Percentiles rank a stretch among this genome's conserved stretches.
Evolutionary conservation across 2,888 invertebrate genomes (phyloP).

Genomic region (Orthonevra nobilis): DNA sequence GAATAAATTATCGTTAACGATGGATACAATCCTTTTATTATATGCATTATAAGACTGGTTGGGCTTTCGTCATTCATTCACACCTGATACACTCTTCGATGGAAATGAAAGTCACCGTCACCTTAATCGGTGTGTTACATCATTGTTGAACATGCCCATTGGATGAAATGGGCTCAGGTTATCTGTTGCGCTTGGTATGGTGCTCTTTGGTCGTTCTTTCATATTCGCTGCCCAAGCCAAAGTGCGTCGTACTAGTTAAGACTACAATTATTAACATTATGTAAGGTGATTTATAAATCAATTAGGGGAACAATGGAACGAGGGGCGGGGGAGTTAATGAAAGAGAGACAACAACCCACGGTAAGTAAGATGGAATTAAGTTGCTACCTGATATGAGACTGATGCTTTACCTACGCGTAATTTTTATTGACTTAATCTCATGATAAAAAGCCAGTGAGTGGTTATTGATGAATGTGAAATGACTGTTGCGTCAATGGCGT

Average conservation of each 20-base stretch:
- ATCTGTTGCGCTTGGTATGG: neutral
- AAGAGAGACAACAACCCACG: neutral
- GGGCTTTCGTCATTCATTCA: neutral
- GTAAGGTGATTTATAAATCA: constrained; percentile 16
- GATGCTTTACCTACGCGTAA: neutral
- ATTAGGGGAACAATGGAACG: constrained; percentile 7
- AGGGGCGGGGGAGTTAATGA: neutral
- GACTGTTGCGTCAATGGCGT: neutral
- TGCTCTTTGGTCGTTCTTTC: neutral
- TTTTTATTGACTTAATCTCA: neutral
- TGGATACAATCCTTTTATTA: neutral
- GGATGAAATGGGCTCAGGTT: neutral
- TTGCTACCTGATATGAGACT: neutral
- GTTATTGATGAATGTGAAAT: neutral
- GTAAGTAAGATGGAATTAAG: neutral
- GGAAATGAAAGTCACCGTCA: constrained; percentile 17
- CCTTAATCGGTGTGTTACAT: constrained; percentile 20
- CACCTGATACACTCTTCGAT: neutral
- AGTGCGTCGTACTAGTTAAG: neutral
- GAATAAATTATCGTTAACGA: too few relatives aligned
- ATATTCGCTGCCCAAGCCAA: neutral
- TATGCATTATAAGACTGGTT: too few relatives aligned
- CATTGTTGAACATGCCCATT: neutral
- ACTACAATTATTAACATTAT: constrained; percentile 16
- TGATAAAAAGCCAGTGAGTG: neutral